A percentile compares a stretch with the other conserved stretches of the same genome.
These are phyloP conservation scores for Lasioglossum pauxillum DNA, from an alignment of 2,888 invertebrate genomes.

Conservation along the genomic window DNA sequence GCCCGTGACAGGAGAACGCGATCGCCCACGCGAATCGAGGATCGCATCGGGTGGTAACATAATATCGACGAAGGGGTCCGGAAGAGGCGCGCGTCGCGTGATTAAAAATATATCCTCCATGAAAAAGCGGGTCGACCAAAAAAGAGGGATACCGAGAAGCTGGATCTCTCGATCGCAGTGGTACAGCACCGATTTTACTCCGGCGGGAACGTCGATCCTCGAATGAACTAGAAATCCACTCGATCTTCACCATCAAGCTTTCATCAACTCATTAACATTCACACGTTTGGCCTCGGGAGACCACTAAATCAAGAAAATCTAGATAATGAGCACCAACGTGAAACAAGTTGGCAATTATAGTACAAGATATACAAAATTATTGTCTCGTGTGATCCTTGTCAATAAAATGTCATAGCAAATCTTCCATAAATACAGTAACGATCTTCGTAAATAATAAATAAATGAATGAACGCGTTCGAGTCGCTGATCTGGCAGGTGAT, in stretches of 20 bases:
- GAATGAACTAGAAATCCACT: not conserved
- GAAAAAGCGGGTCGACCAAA: slow-evolving; percentile 44
- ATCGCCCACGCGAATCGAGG: slow-evolving; percentile 50
- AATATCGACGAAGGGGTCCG: slow-evolving; percentile 52
- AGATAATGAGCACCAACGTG: not conserved
- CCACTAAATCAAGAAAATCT: not conserved
- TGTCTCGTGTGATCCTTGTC: not conserved
- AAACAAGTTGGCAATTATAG: not conserved
- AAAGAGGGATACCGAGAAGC: slow-evolving; percentile 11
- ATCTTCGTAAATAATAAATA: not conserved
- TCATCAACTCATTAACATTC: not conserved
- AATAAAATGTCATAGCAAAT: not conserved
- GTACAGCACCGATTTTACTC: not conserved
- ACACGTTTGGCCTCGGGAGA: not conserved
- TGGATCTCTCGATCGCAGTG: not conserved
- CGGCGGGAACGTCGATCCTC: not conserved
- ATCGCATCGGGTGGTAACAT: slow-evolving; percentile 56
- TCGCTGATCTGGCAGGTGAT: not conserved
- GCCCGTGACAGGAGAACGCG: slow-evolving; percentile 39
- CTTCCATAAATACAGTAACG: not conserved
- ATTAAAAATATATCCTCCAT: slow-evolving; percentile 63
- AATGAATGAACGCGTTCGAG: not conserved
- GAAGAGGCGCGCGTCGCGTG: slow-evolving; percentile 35
- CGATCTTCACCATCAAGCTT: not conserved
- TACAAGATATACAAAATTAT: not conserved